A percentile compares a stretch with the other conserved stretches of the same genome.
Evolutionary conservation across 2,888 invertebrate genomes (phyloP).

Genomic region (Ichneumoninae sp.): DNA sequence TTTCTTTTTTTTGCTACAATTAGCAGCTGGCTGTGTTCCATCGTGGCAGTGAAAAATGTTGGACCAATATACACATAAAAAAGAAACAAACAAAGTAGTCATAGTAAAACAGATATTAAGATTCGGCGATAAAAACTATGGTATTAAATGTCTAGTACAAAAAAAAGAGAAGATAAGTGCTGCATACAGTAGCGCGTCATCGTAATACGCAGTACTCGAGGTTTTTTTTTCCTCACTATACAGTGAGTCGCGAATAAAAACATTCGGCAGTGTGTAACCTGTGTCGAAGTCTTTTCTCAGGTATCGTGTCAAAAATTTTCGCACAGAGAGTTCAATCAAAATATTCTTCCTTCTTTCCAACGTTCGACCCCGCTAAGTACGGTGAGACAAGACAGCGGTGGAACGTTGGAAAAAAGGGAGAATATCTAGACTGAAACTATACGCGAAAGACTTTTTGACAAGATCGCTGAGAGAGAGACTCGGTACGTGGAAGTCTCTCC

Average conservation of each 20-base stretch:
- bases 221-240: neutral
- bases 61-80: slow-evolving; percentile 34
- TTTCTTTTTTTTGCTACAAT: neutral
- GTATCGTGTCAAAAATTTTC: slow-evolving; percentile 62
- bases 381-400: slow-evolving; percentile 23
- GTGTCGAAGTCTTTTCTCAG: slow-evolving; percentile 67
- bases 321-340: slow-evolving; percentile 52
- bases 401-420: slow-evolving; percentile 35
- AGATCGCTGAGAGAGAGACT: slow-evolving; percentile 50
- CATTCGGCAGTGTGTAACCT: slow-evolving; percentile 60
- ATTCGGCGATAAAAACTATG: slow-evolving; percentile 70
- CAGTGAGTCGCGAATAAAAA: slow-evolving; percentile 33
- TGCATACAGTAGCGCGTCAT: slow-evolving; percentile 14
- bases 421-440: slow-evolving; percentile 53
- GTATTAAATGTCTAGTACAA: slow-evolving; percentile 71
- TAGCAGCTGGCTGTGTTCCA: slow-evolving; percentile 25
- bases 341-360: slow-evolving; percentile 42
- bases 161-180: slow-evolving; percentile 64
- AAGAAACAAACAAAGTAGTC: slow-evolving; percentile 65
- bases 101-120: slow-evolving; percentile 71
- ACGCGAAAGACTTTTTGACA: slow-evolving; percentile 58
- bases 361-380: slow-evolving; percentile 40
- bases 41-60: slow-evolving; percentile 37
- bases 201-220: neutral
- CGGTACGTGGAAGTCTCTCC: slow-evolving; percentile 40